Conservation (phyloP, 2,888 invertebrate species). For the Azorinus chamasolen region DNA sequence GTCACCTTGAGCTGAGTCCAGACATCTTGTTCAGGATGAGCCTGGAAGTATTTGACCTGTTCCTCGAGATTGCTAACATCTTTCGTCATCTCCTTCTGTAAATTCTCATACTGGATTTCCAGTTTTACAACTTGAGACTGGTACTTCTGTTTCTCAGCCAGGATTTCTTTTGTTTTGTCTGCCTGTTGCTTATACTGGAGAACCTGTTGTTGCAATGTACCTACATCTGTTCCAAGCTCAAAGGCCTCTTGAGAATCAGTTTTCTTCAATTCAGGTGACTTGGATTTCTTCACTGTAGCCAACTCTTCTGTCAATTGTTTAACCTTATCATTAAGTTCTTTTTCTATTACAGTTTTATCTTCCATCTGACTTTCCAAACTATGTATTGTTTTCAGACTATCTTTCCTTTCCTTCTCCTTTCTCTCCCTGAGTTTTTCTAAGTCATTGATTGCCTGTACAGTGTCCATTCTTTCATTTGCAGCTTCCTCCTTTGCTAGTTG, state of each 20-base stretch:
- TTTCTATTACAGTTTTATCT: slow-evolving; percentile 41
- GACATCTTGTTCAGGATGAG: slow-evolving; percentile 54
- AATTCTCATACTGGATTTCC: slow-evolving; percentile 55
- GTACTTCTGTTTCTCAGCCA: slow-evolving; percentile 61
- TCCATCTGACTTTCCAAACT: slow-evolving; percentile 54
- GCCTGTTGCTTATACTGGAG: slow-evolving; percentile 54
- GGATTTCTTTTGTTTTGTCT: slow-evolving; percentile 56
- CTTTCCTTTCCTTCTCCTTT: slow-evolving; percentile 54
- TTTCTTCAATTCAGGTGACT: slow-evolving; percentile 8
- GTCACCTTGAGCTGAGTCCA: slow-evolving; percentile 61
- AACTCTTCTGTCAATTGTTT: slow-evolving; percentile 66
- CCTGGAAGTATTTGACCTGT: slow-evolving; percentile 39
- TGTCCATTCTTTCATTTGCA: slow-evolving; percentile 58
- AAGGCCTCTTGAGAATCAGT: slow-evolving; percentile 49
- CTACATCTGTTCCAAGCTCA: slow-evolving; percentile 60
- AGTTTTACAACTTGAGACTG: slow-evolving; percentile 59
- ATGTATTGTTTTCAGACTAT: slow-evolving; percentile 53
- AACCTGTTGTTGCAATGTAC: slow-evolving; percentile 58
- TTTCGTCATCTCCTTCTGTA: slow-evolving; percentile 56
- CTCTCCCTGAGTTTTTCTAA: slow-evolving; percentile 54
- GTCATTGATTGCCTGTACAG: slow-evolving; percentile 57
- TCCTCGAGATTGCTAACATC: slow-evolving; percentile 53
- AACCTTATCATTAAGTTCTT: slow-evolving; percentile 47
- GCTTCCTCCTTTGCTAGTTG: slow-evolving; percentile 50
- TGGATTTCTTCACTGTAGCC: slow-evolving; percentile 37